These are phyloP conservation scores for Dinoponera quadriceps DNA, from an alignment of 1,140 invertebrate genomes.

Conservation along the genomic window DNA sequence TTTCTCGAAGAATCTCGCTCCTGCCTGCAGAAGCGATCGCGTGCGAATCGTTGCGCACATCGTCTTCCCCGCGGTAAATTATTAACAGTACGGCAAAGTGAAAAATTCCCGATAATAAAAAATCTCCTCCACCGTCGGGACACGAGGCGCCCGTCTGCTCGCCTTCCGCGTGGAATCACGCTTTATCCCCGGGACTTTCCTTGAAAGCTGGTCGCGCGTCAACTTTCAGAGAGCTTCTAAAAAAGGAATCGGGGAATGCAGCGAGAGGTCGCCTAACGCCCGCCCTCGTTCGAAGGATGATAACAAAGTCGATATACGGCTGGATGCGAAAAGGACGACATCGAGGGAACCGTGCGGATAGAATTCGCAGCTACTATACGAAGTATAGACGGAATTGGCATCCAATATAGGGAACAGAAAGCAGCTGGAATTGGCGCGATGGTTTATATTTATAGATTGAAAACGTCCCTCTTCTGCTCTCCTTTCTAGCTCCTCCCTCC, in stretches of 20 bases:
- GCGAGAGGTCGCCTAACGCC: constrained; percentile 13
- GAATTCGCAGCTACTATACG: constrained; percentile 44
- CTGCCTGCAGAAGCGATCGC: not conserved
- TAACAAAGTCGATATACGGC: constrained; percentile 55
- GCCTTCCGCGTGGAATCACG: not conserved
- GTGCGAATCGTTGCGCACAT: not conserved
- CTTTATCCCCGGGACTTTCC: not conserved
- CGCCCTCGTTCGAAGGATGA: constrained; percentile 5
- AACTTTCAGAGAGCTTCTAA: constrained; percentile 7
- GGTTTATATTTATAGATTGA: constrained; percentile 77
- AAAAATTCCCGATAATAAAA: not conserved
- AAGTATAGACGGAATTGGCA: constrained; percentile 57
- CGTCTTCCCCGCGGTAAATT: no score
- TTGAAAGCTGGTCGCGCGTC: not conserved
- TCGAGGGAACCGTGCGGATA: constrained; percentile 40
- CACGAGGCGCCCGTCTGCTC: no score
- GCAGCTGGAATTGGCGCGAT: constrained; percentile 68
- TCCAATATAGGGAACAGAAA: constrained; percentile 59
- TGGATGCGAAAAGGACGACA: constrained; percentile 9
- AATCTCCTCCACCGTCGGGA: no score
- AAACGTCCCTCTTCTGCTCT: constrained; percentile 47
- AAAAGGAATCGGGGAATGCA: constrained; percentile 17
- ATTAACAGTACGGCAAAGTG: not conserved
- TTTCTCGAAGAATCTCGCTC: not conserved
- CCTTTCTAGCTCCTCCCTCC: not conserved